These are phyloP conservation scores for Chloroclysta siterata DNA, from an alignment of 2,888 invertebrate species.

Conservation along the genomic window DNA sequence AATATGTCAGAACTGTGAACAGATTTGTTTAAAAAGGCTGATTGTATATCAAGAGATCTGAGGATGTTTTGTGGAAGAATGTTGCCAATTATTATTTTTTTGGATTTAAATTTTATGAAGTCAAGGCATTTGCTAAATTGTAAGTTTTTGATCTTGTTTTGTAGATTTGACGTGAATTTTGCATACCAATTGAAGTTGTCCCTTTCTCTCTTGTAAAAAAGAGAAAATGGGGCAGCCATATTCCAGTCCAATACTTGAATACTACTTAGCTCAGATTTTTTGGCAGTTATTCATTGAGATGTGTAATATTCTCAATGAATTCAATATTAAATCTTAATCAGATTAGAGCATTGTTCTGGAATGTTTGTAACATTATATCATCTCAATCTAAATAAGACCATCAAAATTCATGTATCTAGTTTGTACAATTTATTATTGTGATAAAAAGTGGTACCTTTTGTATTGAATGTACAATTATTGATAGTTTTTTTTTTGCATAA, in stretches of 20 bases:
- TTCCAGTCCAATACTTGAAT: slow-evolving; percentile 3
- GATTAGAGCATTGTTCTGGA: too few species aligned
- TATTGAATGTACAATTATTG: neutral
- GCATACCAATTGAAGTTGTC: neutral
- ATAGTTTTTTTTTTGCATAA: neutral
- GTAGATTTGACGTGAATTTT: neutral
- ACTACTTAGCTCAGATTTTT: neutral
- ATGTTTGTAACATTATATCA: too few species aligned
- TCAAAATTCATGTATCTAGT: too few species aligned
- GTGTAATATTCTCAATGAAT: too few species aligned
- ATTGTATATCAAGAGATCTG: slow-evolving; percentile 36
- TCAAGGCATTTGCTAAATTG: slow-evolving; percentile 1
- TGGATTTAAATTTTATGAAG: slow-evolving; percentile 23
- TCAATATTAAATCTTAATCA: too few species aligned
- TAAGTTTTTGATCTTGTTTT: slow-evolving; percentile 12
- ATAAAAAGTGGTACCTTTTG: neutral
- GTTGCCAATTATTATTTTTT: slow-evolving; percentile 27
- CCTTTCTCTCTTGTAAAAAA: neutral
- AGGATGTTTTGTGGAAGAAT: slow-evolving; percentile 18
- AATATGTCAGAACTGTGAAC: slow-evolving; percentile 6
- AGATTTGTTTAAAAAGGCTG: slow-evolving; percentile 39
- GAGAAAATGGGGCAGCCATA: neutral
- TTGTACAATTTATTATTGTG: neutral
- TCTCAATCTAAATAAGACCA: too few species aligned
- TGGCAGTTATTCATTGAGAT: neutral